These are phyloP conservation scores for Rhogogaster chlorosoma DNA, from an alignment of 2,888 invertebrate species.

Conservation along the genomic window DNA sequence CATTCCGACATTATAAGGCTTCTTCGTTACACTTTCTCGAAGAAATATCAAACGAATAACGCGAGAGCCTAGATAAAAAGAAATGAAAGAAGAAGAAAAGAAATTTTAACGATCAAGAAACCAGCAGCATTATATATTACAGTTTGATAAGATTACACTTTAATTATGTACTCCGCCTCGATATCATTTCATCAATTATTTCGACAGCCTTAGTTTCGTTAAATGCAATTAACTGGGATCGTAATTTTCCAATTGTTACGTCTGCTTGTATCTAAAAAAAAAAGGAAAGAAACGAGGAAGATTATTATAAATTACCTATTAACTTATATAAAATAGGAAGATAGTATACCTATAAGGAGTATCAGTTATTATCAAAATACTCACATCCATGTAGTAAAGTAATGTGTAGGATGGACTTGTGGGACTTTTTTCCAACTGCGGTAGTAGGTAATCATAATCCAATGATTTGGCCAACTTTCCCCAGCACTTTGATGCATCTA, in stretches of 20 bases:
- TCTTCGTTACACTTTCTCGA: neutral
- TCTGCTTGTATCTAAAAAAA: slow-evolving; percentile 64
- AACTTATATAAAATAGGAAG: neutral
- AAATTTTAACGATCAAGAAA: neutral
- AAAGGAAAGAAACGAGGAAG: slow-evolving; percentile 11
- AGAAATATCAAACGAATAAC: neutral
- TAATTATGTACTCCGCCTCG: slow-evolving; percentile 53
- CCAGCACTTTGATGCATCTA: slow-evolving; percentile 83
- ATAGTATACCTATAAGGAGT: neutral
- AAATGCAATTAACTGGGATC: slow-evolving; percentile 73
- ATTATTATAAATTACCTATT: neutral
- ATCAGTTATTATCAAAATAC: slow-evolving; percentile 54
- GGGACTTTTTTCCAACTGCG: slow-evolving; percentile 77
- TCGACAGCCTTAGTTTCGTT: slow-evolving; percentile 74
- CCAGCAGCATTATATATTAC: neutral
- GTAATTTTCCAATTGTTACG: slow-evolving; percentile 64
- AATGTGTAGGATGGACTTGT: slow-evolving; percentile 80
- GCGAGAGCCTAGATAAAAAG: neutral
- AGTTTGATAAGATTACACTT: neutral
- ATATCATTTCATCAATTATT: slow-evolving; percentile 71
- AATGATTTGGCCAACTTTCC: slow-evolving; percentile 80
- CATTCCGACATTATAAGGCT: neutral
- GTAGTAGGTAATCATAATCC: slow-evolving; percentile 78
- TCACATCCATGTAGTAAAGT: slow-evolving; percentile 80
- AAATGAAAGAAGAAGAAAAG: neutral